Conservation (phyloP, 2,888 invertebrate genomes). For the Apodemia duryi region DNA sequence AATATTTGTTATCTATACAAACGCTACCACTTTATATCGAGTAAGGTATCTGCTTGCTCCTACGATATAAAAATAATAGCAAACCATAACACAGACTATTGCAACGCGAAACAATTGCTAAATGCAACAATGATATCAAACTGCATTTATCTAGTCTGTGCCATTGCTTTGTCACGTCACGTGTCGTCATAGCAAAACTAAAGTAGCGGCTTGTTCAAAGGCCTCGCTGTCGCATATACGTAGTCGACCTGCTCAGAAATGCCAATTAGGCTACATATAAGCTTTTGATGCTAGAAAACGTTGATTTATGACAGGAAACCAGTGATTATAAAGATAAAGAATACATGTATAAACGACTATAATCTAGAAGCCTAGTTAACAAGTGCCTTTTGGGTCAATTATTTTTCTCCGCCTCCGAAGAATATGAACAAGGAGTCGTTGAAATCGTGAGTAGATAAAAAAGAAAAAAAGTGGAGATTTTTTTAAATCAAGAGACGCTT, state of each 20-base stretch:
- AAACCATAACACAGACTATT: slow-evolving; percentile 1
- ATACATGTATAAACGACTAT: background rate
- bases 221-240: slow-evolving; percentile 17
- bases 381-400: too few species aligned
- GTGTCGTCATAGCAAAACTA: background rate
- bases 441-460: too few species aligned
- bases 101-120: background rate
- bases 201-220: slow-evolving; percentile 26
- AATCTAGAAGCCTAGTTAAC: background rate
- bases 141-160: slow-evolving; percentile 7
- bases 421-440: too few species aligned
- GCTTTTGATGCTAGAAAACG: background rate
- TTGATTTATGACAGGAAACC: background rate
- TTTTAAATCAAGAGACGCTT: too few species aligned
- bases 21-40: too few species aligned
- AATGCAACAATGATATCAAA: slow-evolving; percentile 3
- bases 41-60: too few species aligned
- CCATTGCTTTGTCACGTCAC: background rate
- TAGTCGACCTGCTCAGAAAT: background rate
- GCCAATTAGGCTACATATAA: slow-evolving; percentile 24
- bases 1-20: too few species aligned
- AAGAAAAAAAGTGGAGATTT: too few species aligned
- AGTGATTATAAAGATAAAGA: background rate
- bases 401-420: too few species aligned
- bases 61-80: too few species aligned